Evolutionary conservation across 2,888 invertebrate genomes (phyloP).

Genomic region (Eurois occulta): DNA sequence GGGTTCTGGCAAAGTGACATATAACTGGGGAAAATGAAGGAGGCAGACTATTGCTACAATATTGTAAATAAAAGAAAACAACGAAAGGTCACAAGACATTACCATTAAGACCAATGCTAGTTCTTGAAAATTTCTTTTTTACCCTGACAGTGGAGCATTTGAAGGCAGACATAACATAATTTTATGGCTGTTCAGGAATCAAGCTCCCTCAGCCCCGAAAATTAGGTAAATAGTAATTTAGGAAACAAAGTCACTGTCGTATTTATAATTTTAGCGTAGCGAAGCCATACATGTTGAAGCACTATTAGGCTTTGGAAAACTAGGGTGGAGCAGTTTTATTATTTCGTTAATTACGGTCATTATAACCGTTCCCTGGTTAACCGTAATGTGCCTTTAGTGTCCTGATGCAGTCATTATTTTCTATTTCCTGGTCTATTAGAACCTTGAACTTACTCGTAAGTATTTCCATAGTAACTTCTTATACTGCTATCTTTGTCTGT

Average conservation of each 20-base stretch:
- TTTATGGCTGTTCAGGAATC: neutral
- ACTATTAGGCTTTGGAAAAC: conserved; percentile 25
- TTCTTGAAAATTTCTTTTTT: neutral
- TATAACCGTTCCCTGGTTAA: conserved; percentile 13
- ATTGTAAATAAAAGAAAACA: neutral
- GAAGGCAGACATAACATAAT: too few relatives aligned
- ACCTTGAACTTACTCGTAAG: neutral
- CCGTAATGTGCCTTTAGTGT: neutral
- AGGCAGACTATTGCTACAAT: neutral
- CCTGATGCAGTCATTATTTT: neutral
- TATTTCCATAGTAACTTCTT: neutral
- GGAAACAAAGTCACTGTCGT: neutral
- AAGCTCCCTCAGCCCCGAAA: neutral
- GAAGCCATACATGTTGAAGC: conserved; percentile 29
- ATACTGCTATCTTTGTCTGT: neutral
- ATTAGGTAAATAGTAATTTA: neutral
- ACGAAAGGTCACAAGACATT: neutral
- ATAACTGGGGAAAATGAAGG: neutral
- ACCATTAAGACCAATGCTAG: neutral
- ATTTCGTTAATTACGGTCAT: conserved; percentile 17
- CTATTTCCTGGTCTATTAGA: neutral
- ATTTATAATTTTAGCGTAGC: conserved; percentile 25
- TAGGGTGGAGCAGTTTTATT: conserved; percentile 30
- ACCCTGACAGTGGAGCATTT: neutral
- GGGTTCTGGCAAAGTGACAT: neutral